Percentiles rank a stretch among this genome's conserved stretches.
phyloP scores from a whole-genome alignment of 2,888 invertebrate genomes.

The Cordilura impudica region DNA sequence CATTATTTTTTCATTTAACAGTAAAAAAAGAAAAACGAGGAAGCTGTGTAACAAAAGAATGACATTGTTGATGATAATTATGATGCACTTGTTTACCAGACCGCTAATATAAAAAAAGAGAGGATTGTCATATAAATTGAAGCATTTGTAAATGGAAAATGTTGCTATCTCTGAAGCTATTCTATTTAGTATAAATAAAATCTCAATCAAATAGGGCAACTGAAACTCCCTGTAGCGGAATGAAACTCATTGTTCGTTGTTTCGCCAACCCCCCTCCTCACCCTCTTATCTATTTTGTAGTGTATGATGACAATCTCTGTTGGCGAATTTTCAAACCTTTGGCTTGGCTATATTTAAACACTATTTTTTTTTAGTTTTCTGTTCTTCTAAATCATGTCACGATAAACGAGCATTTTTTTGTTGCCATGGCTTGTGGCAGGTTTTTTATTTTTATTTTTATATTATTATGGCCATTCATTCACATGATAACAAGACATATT shows the following conservation, averaged over 20 bases:
- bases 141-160: too few relatives aligned
- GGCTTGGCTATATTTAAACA: background rate
- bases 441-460: slow-evolving; percentile 4
- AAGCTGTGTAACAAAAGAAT: background rate
- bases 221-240: background rate
- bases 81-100: slow-evolving; percentile 24
- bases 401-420: slow-evolving; percentile 37
- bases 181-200: too few relatives aligned
- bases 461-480: slow-evolving; percentile 41
- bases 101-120: too few relatives aligned
- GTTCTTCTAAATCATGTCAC: slow-evolving; percentile 31
- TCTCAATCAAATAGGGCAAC: too few relatives aligned
- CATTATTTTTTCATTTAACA: slow-evolving; percentile 45
- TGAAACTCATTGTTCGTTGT: background rate
- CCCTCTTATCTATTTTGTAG: too few relatives aligned
- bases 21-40: slow-evolving; percentile 5
- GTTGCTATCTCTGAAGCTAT: too few relatives aligned
- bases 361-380: background rate
- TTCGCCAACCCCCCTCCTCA: background rate
- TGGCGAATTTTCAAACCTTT: background rate
- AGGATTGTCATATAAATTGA: too few relatives aligned
- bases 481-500: slow-evolving; percentile 33
- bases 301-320: too few relatives aligned
- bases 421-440: slow-evolving; percentile 31
- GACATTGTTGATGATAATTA: background rate